A percentile compares a stretch with the other conserved stretches of the same genome.
These are phyloP conservation scores for Muscicapa comitata DNA, from an alignment of 2,797 vertebrate genomes.

Conservation along the genomic window DNA sequence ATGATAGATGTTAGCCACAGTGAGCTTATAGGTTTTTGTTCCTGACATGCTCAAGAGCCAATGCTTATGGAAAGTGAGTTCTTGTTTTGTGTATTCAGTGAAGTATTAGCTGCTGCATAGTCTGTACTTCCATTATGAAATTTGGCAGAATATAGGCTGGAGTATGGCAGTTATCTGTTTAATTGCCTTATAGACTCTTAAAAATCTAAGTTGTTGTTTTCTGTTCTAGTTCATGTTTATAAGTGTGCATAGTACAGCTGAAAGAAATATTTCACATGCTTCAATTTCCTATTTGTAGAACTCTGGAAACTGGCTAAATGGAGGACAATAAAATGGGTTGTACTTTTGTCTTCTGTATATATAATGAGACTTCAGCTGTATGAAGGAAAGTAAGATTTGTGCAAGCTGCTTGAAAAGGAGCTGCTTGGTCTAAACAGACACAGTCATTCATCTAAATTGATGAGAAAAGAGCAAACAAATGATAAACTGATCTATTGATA, in stretches of 20 bases:
- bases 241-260: background rate
- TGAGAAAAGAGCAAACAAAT: background rate
- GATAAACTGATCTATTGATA: background rate
- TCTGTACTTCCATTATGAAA: background rate
- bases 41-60: background rate
- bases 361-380: background rate
- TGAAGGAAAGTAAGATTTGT: background rate
- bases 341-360: background rate
- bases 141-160: background rate
- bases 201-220: background rate
- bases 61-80: background rate
- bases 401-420: background rate
- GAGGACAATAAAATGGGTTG: background rate
- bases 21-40: background rate
- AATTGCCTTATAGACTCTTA: background rate
- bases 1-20: background rate
- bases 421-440: background rate
- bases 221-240: rapidly evolving
- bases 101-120: background rate
- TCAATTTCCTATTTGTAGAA: background rate
- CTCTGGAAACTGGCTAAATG: background rate
- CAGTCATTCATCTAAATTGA: background rate
- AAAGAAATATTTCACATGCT: background rate
- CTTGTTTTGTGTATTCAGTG: background rate
- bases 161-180: background rate